Percentiles rank a stretch among this genome's conserved stretches.
Evolutionary conservation across 2,113 vertebrate species (phyloP).

Genomic region (Hyaena hyaena): DNA sequence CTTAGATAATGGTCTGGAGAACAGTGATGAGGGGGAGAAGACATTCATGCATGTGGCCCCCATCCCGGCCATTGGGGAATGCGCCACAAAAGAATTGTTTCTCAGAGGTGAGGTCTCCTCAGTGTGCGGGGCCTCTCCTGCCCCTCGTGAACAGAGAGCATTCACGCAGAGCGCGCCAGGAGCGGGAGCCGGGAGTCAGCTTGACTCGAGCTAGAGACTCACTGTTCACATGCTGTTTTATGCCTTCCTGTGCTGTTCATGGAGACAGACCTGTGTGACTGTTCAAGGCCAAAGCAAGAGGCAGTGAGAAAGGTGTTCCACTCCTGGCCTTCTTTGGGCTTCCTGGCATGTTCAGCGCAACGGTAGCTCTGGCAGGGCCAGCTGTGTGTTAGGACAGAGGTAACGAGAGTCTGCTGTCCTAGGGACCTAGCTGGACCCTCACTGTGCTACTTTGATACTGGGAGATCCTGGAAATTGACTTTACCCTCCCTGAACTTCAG

Average conservation of each 20-base stretch:
- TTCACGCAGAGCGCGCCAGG: not conserved
- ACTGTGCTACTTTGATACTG: not conserved
- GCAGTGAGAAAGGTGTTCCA: too few relatives aligned
- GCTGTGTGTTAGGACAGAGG: too few relatives aligned
- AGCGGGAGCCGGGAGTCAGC: not conserved
- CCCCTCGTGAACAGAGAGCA: not conserved
- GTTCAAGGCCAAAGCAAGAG: not conserved
- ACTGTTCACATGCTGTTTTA: not conserved
- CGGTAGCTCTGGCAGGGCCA: fast-evolving
- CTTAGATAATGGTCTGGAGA: not conserved
- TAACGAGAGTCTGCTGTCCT: not conserved
- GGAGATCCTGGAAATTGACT: not conserved
- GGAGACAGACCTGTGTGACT: not conserved
- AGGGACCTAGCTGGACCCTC: not conserved
- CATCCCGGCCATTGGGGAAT: not conserved
- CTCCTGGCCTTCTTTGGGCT: not conserved
- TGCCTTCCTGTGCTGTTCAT: not conserved
- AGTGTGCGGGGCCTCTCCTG: too few relatives aligned
- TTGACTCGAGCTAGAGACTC: not conserved
- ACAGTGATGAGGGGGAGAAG: not conserved
- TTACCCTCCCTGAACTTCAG: not conserved
- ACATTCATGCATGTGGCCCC: not conserved
- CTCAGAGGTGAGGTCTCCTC: not conserved
- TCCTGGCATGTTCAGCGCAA: fast-evolving
- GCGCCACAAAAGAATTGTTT: too few relatives aligned